These are phyloP conservation scores for Sebastolobus alascanus DNA, from an alignment of 2,797 vertebrate genomes.

Conservation along the genomic window DNA sequence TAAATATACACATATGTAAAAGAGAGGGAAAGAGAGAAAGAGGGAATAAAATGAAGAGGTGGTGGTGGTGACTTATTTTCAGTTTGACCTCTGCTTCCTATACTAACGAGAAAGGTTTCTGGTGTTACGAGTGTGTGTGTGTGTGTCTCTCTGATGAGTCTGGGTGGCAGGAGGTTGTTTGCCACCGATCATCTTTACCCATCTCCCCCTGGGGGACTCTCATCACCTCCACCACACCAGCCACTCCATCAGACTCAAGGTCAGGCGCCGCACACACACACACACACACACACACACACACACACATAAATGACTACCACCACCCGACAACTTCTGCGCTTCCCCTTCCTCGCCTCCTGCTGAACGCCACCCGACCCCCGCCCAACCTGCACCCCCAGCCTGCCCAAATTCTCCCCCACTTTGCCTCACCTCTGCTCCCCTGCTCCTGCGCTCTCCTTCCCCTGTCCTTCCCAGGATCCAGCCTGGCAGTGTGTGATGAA, in stretches of 20 bases:
- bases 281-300: slow-evolving; percentile 20
- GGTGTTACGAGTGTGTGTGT: slow-evolving; percentile 41
- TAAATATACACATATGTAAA: slow-evolving; percentile 79
- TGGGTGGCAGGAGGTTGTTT: slow-evolving; percentile 76
- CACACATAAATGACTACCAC: slow-evolving; percentile 57
- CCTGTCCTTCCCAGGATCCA: slow-evolving; percentile 81
- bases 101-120: slow-evolving; percentile 73
- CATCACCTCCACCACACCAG: slow-evolving; percentile 80
- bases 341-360: slow-evolving; percentile 63
- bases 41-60: slow-evolving; percentile 41
- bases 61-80: slow-evolving; percentile 76
- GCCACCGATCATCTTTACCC: slow-evolving; percentile 81
- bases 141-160: slow-evolving; percentile 74
- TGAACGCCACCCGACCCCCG: slow-evolving; percentile 61
- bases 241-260: slow-evolving; percentile 87
- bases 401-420: slow-evolving; percentile 55
- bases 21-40: slow-evolving; percentile 38
- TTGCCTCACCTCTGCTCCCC: slow-evolving; percentile 77
- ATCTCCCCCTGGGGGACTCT: slow-evolving; percentile 77
- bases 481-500: slow-evolving; percentile 84
- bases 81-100: slow-evolving; percentile 81
- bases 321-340: slow-evolving; percentile 52
- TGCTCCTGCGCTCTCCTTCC: slow-evolving; percentile 81
- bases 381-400: slow-evolving; percentile 36
- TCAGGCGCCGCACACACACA: slow-evolving; percentile 40